phyloP scores from a whole-genome alignment of 2,113 vertebrate species.

The Butorides virescens region DNA sequence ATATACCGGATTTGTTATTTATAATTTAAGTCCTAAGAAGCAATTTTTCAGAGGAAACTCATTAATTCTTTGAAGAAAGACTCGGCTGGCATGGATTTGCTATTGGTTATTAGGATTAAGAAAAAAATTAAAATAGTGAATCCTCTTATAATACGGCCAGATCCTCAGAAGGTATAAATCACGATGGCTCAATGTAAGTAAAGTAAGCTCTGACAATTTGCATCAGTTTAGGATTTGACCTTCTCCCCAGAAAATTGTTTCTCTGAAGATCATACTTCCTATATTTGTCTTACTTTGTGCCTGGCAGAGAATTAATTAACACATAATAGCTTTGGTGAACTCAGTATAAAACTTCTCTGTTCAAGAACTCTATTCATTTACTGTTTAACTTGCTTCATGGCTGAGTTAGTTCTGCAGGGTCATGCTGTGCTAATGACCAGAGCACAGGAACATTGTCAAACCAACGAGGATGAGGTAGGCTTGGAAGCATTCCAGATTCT shows the following conservation, averaged over 20 bases:
- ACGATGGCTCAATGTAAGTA: not conserved
- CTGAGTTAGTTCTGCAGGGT: slow-evolving; percentile 64
- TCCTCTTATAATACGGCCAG: not conserved
- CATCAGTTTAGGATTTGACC: slow-evolving; percentile 49
- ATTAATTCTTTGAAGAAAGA: slow-evolving; percentile 19
- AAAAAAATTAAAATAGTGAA: slow-evolving; percentile 13
- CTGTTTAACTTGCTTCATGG: slow-evolving; percentile 74
- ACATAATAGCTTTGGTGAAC: slow-evolving; percentile 62
- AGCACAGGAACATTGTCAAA: slow-evolving; percentile 39
- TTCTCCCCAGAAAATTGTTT: slow-evolving; percentile 39
- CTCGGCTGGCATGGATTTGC: not conserved
- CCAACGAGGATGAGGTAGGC: slow-evolving; percentile 44
- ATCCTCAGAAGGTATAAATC: not conserved
- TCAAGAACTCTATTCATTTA: slow-evolving; percentile 64
- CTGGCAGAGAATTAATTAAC: slow-evolving; percentile 64
- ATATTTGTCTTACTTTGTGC: slow-evolving; percentile 62
- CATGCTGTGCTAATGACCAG: slow-evolving; percentile 57
- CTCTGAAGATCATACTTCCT: slow-evolving; percentile 60
- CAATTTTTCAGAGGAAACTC: not conserved
- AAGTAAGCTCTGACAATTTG: slow-evolving; percentile 20
- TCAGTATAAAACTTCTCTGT: slow-evolving; percentile 53
- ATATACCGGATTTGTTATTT: not conserved
- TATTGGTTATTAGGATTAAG: slow-evolving; percentile 25
- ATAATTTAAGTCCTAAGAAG: not conserved
- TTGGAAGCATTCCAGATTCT: slow-evolving; percentile 55